Evolutionary conservation across 1,140 invertebrate species (phyloP).

Genomic region (Lamellibrachia luymesi): DNA sequence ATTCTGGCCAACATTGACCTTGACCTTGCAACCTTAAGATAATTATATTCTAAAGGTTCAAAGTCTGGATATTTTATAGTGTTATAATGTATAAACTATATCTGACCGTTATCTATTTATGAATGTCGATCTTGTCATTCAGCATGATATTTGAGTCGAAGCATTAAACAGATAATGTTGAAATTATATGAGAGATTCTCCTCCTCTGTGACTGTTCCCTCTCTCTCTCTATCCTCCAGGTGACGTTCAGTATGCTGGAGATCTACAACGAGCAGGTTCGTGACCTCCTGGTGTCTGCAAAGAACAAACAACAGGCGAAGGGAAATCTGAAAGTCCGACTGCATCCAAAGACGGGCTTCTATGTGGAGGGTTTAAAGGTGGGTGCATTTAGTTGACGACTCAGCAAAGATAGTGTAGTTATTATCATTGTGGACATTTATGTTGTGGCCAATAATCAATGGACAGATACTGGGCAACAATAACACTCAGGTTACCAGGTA

Average conservation of each 20-base stretch:
- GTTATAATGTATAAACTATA: too few species aligned
- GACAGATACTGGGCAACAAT: background rate
- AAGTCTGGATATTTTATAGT: too few species aligned
- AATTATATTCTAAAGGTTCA: too few species aligned
- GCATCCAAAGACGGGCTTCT: constrained; percentile 32
- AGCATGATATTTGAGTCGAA: too few species aligned
- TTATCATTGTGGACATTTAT: background rate
- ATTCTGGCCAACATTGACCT: too few species aligned
- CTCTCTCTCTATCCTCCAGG: background rate
- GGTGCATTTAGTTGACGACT: background rate
- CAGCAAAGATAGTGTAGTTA: background rate
- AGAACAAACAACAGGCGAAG: constrained; percentile 21
- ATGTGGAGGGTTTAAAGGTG: constrained; percentile 50
- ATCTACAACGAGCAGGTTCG: constrained; percentile 24
- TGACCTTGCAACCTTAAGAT: too few species aligned
- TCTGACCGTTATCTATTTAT: too few species aligned
- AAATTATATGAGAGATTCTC: too few species aligned
- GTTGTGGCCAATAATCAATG: background rate
- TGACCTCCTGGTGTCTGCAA: constrained; percentile 16
- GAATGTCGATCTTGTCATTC: too few species aligned
- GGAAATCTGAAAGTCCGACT: constrained; percentile 31
- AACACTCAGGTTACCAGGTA: background rate
- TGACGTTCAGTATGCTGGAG: constrained; percentile 23
- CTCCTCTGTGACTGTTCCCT: background rate
- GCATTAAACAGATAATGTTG: too few species aligned